A percentile compares a stretch with the other conserved stretches of the same genome.
These are phyloP conservation scores for Bradynema listronoti DNA, from an alignment of 1,140 invertebrate species.

Conservation along the genomic window DNA sequence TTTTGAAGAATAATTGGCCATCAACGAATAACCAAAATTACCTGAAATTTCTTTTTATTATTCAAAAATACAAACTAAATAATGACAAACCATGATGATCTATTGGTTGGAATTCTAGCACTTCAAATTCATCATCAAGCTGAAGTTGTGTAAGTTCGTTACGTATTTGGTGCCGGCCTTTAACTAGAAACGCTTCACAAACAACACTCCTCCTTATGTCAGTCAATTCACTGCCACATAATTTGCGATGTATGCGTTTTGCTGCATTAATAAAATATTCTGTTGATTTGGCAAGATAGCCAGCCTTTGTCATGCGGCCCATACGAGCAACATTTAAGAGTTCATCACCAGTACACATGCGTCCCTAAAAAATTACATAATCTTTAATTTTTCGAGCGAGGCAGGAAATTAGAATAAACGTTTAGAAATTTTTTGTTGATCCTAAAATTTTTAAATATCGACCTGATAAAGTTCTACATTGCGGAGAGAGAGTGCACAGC, in stretches of 20 bases:
- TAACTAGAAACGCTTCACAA: constrained; percentile 45
- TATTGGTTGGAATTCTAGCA: constrained; percentile 40
- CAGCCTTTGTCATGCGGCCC: constrained; percentile 49
- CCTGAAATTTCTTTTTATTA: constrained; percentile 35
- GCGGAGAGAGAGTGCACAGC: constrained; percentile 42
- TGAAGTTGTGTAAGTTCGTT: constrained; percentile 28
- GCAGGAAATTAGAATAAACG: not conserved
- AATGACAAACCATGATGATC: constrained; percentile 45
- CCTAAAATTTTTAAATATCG: too few relatives aligned
- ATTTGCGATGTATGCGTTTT: constrained; percentile 3
- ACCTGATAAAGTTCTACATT: constrained; percentile 26
- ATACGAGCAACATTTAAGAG: constrained; percentile 39
- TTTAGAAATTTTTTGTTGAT: not conserved
- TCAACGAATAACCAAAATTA: constrained; percentile 39
- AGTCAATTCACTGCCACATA: constrained; percentile 8
- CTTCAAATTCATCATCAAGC: constrained; percentile 47
- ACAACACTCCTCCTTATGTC: too few relatives aligned
- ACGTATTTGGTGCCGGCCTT: constrained; percentile 40
- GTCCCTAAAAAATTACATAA: constrained; percentile 34
- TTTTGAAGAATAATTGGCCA: constrained; percentile 48
- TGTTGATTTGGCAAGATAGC: constrained; percentile 44
- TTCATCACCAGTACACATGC: constrained; percentile 54
- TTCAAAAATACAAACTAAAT: too few relatives aligned
- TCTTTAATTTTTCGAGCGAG: constrained; percentile 3
- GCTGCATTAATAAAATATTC: constrained; percentile 43